Evolutionary conservation across 2,888 invertebrate genomes (phyloP), one percentile per base, ranked within the genome.

Genomic region (Netelia virgata): DNA sequence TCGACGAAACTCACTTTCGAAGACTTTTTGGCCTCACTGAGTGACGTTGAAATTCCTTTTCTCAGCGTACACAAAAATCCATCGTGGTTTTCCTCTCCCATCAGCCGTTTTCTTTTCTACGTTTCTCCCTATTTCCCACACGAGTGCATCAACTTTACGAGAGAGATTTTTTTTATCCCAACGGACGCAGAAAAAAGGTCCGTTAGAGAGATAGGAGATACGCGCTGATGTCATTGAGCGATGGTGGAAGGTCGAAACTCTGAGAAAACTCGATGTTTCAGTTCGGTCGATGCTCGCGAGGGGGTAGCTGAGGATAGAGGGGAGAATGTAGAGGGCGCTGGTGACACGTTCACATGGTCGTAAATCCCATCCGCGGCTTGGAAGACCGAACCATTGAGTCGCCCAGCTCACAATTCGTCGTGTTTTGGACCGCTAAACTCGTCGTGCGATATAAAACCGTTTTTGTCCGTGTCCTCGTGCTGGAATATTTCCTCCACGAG

Each of bases 401-500:
- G 11, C 66, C 57, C 74, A 73, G 88, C 91, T 95, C 97, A 99
- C 93, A 99, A 96, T 94, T 99, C 99, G 94, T 99, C 99, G 94
- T 99, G 99, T 93, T 99, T 99, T 16, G 99, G 98, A 3, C 98
- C 99, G 36, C 98, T 98, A 95, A 99, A 99, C 94, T 99, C 99
- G 69, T 97, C 97, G 94, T 98, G 98, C 86, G 98, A 98, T 90
- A 99, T 99, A 94, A 96, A 98, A 84, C 99, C 99, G 92, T 99
- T 98, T 94, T 98, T 98, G 94, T 99, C 98, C 94, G 97, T 98
- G 93, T 99, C 99, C 94, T 99, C 99, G 93, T 98, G 98, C 92
- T 98, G 97, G 96, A 99, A 99, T 92, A 99, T 98, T 94, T 99
- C 98, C 91, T 98, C 98, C 8, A 99, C 98, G 79, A 99, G 96